Evolutionary conservation across 2,113 vertebrate genomes (phyloP).

Genomic region (Lophotis ruficrista): DNA sequence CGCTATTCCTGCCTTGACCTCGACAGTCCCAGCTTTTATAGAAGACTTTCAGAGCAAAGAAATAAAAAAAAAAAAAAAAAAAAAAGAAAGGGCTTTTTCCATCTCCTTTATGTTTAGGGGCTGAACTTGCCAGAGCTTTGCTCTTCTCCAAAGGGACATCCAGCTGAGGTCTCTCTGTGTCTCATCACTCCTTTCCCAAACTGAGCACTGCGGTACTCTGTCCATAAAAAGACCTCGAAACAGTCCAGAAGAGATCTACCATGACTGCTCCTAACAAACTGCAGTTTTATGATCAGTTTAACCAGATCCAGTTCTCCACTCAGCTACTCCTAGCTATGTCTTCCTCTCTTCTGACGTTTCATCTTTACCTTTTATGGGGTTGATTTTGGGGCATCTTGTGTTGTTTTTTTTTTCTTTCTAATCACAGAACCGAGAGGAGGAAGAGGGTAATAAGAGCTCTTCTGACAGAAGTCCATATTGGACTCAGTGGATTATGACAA

Average conservation of each 20-base stretch:
- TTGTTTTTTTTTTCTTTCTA: neutral
- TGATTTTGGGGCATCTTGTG: neutral
- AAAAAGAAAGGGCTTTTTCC: neutral
- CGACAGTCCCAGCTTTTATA: neutral
- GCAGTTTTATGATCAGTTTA: neutral
- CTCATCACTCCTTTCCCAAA: neutral
- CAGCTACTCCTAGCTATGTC: neutral
- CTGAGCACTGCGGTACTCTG: neutral
- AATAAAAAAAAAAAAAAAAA: neutral
- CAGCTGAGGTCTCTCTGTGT: neutral
- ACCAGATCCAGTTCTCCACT: neutral
- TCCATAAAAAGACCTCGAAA: constrained; percentile 8
- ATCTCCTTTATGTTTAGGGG: neutral
- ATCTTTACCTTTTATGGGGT: neutral
- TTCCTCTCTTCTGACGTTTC: neutral
- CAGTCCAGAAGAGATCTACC: accelerated
- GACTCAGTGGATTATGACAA: neutral
- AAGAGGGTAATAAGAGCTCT: neutral
- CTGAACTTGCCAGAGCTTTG: constrained; percentile 34
- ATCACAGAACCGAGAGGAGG: neutral
- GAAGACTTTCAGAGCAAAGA: neutral
- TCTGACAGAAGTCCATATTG: neutral
- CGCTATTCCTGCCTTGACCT: constrained; percentile 17
- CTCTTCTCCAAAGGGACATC: constrained; percentile 17
- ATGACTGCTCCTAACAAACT: neutral